Evolutionary conservation across 2,113 vertebrate genomes (phyloP), one percentile per base, ranked within the genome.

Genomic region (Halichoerus grypus): DNA sequence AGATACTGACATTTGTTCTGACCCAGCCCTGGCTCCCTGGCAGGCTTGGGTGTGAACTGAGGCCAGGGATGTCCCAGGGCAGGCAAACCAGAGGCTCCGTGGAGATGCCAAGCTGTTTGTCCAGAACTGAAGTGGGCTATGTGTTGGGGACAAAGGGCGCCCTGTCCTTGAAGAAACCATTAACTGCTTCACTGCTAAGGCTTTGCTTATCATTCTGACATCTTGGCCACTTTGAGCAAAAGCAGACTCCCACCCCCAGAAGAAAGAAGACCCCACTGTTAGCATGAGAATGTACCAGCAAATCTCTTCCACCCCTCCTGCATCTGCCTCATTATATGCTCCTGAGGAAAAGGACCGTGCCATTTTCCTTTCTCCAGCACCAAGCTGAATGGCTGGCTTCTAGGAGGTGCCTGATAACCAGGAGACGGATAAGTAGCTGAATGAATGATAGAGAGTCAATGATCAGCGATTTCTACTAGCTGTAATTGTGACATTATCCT

Each of bases 11-110:
- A 57, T 93, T 88, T 46, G 49, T 65, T 59, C 69, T 91, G 89
- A 79, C 31, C 61, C 85, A 46, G 26, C 76, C 77, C 69, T n/a
- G 76, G 76, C 85, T 96, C 87, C 67, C 74, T 82, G 74, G n/a
- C 74, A 74, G 51, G 53, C n/a, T 11, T 85, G 82, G 63, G 57
- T 51, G 46, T 80, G 81, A 94, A 26, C 88, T 31, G 28, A 83
- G 77, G 55, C 39, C 59, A 33, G 74, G 84, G 84, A 63, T 36
- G 36, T 93, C 55, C 85, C 21, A 21, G 31, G 36, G n/a, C 28
- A 49, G 81, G 46, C 80, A 49, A 79, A 36, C 1, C 33, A 13
- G 67, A 59, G 84, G 61, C 69, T 61, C 24, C 4, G 15, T 18
- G 28, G n/a, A n/a, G 67, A 39, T 53, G 65, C 84, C 67, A 83